These are phyloP conservation scores for Coracopsis vasa DNA, from an alignment of 2,113 vertebrate genomes.

Conservation along the genomic window DNA sequence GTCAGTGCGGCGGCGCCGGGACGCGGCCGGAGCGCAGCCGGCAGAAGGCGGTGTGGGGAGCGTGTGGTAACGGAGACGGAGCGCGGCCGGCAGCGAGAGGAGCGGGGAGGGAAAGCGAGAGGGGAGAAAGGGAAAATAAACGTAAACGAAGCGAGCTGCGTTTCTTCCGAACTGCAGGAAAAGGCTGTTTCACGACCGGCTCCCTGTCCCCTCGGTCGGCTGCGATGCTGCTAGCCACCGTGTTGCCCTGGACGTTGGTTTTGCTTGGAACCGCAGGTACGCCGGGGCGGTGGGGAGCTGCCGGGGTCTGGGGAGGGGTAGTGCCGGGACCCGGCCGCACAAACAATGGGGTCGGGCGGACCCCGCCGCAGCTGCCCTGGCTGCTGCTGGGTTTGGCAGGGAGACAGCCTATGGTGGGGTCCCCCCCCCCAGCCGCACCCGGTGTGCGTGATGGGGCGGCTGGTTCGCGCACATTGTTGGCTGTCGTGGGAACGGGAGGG, in stretches of 20 bases:
- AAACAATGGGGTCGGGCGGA: not conserved
- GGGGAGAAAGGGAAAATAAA: not conserved
- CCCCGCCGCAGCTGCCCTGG: not conserved
- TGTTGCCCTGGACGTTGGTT: slow-evolving; percentile 84
- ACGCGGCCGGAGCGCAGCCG: not conserved
- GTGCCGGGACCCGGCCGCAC: too few species aligned
- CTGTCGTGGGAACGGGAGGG: not conserved
- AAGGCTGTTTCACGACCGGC: slow-evolving; percentile 38
- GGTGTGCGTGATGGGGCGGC: not conserved
- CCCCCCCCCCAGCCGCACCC: not conserved
- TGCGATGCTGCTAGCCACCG: slow-evolving; percentile 86
- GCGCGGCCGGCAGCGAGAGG: not conserved
- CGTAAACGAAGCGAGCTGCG: not conserved
- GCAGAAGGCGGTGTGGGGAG: not conserved
- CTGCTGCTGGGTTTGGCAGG: not conserved
- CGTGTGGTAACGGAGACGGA: not conserved
- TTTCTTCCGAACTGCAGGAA: not conserved
- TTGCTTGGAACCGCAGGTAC: slow-evolving; percentile 89
- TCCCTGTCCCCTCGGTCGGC: slow-evolving; percentile 67
- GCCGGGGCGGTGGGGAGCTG: not conserved
- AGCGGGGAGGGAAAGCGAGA: not conserved
- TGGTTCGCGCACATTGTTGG: not conserved
- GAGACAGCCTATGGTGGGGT: not conserved
- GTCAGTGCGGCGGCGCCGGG: not conserved
- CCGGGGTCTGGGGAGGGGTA: not conserved